Base-by-base conservation (phyloP, 2,113 vertebrate species). In the Pterocles gutturalis region DNA sequence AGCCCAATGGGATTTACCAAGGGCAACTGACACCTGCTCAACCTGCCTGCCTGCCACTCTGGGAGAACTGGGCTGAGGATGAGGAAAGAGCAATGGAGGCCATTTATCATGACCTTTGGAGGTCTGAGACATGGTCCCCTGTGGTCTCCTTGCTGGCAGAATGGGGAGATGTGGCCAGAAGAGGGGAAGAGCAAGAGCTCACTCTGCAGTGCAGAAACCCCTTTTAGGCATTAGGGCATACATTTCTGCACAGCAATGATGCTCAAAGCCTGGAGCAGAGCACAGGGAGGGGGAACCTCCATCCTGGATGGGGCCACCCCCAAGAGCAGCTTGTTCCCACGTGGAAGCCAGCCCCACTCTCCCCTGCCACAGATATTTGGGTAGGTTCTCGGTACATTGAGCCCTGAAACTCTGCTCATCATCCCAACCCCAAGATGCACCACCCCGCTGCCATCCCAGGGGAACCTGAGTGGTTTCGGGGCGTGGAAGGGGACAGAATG, bases 401-500 rank as follows among this genome's bases (percentile, higher is more conserved):
- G 41, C 18, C 33, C 12, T 11, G 6, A 26, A 51, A 49, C 22
- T 41, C n/a, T 51, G 14, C n/a, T 9, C 43, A 53, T 14, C 0
- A 2, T 22, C 34, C 7, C 16, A 57, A 3, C 31, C 3, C 15
- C 0, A 0, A 61, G 20, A 7, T 33, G 49, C 25, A 45, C 4
- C 0, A 0, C 20, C 7, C 15, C 10, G 0, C 0, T 0, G 1
- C 28, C 5, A 1, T 13, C 85, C 14, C 88, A 48, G 29, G 82
- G 61, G 87, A 92, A 57, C 4, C 5, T 10, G 53, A 82, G 51
- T 5, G 29, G 11, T 57, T 85, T 76, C 0, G 0, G 45, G 41
- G 61, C 4, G 38, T 48, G 57, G 24, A 78, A 86, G 8, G 26
- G 6, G 18, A 18, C 5, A 19, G 22, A 6, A 15, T 2, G 8